Percentiles rank a stretch among this genome's conserved stretches.
These are phyloP conservation scores for Conus ventricosus DNA, from an alignment of 1,140 invertebrate genomes.

Conservation along the genomic window DNA sequence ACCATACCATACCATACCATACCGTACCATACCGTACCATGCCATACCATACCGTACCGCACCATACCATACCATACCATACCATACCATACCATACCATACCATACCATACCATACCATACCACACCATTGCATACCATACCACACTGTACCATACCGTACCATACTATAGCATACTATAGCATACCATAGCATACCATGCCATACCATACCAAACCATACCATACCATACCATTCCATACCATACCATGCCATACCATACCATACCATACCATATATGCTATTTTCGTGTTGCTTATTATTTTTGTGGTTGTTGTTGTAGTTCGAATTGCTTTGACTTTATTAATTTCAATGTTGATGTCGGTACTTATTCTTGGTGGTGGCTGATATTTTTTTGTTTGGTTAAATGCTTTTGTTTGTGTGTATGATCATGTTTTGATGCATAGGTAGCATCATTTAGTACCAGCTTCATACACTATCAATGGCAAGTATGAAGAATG, in stretches of 20 bases:
- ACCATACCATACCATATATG: slow-evolving; percentile 39
- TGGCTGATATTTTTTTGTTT: too few relatives aligned
- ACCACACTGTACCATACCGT: slow-evolving; percentile 35
- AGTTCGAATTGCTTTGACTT: too few relatives aligned
- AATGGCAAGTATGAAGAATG: too few relatives aligned
- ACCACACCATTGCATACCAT: slow-evolving; percentile 47
- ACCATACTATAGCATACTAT: slow-evolving; percentile 45
- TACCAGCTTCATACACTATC: neutral
- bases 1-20: slow-evolving; percentile 50
- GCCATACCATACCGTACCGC: slow-evolving; percentile 27
- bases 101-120: slow-evolving; percentile 47
- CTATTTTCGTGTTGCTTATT: slow-evolving; percentile 20
- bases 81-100: neutral
- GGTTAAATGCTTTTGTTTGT: slow-evolving; percentile 20
- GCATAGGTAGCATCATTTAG: slow-evolving; percentile 41
- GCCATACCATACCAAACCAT: slow-evolving; percentile 39
- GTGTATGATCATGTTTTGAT: slow-evolving; percentile 55
- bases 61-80: neutral
- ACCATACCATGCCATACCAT: slow-evolving; percentile 38
- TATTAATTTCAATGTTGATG: too few relatives aligned
- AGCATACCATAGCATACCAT: neutral
- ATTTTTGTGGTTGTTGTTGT: slow-evolving; percentile 25
- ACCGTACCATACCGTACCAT: slow-evolving; percentile 46
- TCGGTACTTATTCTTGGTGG: too few relatives aligned
- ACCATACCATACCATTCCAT: slow-evolving; percentile 48